A percentile compares a stretch with the other conserved stretches of the same genome.
phyloP scores from a whole-genome alignment of 2,888 invertebrate genomes.

The Hemaris fuciformis region DNA sequence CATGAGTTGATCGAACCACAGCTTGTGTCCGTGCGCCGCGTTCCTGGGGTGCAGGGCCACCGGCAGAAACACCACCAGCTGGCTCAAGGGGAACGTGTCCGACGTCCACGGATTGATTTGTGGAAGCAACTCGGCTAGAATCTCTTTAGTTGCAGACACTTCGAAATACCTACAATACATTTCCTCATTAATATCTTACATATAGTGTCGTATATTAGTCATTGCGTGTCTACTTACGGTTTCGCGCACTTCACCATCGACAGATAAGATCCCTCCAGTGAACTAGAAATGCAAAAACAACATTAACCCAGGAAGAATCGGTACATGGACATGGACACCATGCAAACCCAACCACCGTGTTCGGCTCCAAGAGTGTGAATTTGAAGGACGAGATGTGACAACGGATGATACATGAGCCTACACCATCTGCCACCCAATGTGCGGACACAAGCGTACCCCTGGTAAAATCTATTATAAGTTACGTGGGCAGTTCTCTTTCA shows the following conservation, averaged over 20 bases:
- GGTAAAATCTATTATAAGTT: constrained; percentile 39
- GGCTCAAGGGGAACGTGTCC: constrained; percentile 79
- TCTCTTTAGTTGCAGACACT: constrained; percentile 89
- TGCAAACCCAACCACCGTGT: constrained; percentile 18
- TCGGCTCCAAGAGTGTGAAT: background rate
- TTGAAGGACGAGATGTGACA: constrained; percentile 10
- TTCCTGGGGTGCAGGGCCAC: constrained; percentile 83
- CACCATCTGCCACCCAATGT: constrained; percentile 49
- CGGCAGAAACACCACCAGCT: constrained; percentile 89
- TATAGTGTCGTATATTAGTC: background rate
- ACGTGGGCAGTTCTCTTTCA: constrained; percentile 62
- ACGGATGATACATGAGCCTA: constrained; percentile 38
- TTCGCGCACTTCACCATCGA: constrained; percentile 68
- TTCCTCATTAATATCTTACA: background rate
- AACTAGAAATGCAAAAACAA: constrained; percentile 38
- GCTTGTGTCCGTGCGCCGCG: constrained; percentile 84
- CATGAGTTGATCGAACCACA: constrained; percentile 92
- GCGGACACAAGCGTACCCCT: constrained; percentile 41
- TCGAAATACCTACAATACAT: constrained; percentile 84
- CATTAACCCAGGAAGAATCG: constrained; percentile 6
- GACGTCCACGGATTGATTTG: constrained; percentile 87
- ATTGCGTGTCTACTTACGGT: constrained; percentile 66
- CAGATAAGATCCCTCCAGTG: constrained; percentile 65
- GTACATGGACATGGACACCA: background rate
- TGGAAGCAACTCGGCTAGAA: constrained; percentile 91